Base-by-base conservation (phyloP, 2,888 invertebrate genomes). In the Tetheella fluctuosa region DNA sequence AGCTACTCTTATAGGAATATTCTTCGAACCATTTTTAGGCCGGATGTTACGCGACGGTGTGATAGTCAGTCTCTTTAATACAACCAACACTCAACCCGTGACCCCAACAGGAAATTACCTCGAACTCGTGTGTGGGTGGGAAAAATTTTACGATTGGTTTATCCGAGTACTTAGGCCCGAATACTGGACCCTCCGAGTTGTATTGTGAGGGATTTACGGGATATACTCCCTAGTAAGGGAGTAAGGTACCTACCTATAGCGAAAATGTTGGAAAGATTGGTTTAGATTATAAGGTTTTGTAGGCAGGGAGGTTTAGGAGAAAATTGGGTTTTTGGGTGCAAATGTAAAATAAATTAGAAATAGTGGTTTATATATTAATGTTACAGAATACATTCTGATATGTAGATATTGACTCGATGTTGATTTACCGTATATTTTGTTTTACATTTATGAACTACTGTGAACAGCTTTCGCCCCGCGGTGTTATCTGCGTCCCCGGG, bases 61-160 rank as follows among this genome's bases (percentile, higher is more conserved):
- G 2, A 48, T 10, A 48, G 20, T 0, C 48, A n/a, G 48, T 10
- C 20, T 20, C 10, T 20, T 1, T 48, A 48, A 20, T 20, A 48
- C 20, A 20, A 20, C 17, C 48, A 20, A 48, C 62, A 68, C 70
- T 71, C 67, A 71, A 72, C 66, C 69, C 67, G 23, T 20, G 57
- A 63, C 60, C 62, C 64, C 55, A 57, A 68, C 74, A 79, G 81
- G 80, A 81, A 79, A 81, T 80, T 75, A 75, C 70, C 64, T 59
- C 67, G 67, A 20, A 48, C 48, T 48, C 71, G 64, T 68, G 59
- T 64, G 42, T 59, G 61, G 66, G 60, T 61, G 67, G 67, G 69
- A 72, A 75, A 75, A 77, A 75, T 71, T 75, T 74, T 74, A 74
- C 72, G 79, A 76, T 72, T 68, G 67, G 68, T 73, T 72, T 55